Conservation (phyloP, 2,888 invertebrate genomes). For the Entomobrya proxima region DNA sequence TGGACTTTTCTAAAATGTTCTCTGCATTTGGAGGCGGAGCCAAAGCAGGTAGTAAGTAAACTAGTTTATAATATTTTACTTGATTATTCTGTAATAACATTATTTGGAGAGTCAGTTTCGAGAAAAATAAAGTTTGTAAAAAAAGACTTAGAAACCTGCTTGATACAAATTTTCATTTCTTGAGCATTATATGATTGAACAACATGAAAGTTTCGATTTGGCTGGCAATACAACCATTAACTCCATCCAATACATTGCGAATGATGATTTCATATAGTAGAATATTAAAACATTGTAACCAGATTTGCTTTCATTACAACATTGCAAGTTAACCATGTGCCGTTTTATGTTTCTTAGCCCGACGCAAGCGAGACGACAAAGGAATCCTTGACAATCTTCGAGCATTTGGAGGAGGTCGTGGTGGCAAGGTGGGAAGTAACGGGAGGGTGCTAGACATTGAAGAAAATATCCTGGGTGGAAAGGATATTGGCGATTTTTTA, state of each 20-base stretch:
- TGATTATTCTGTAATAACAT: not conserved
- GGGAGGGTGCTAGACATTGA: conserved; percentile 11
- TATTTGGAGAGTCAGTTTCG: too few relatives aligned
- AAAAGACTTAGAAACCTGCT: too few relatives aligned
- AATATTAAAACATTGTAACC: not conserved
- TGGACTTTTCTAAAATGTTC: conserved; percentile 39
- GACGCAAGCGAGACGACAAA: not conserved
- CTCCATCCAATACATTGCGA: too few relatives aligned
- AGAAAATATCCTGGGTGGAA: conserved; percentile 4
- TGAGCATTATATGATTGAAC: too few relatives aligned
- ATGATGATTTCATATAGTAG: too few relatives aligned
- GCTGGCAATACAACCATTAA: too few relatives aligned
- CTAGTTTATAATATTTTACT: not conserved
- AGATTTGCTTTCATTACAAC: not conserved
- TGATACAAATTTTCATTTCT: too few relatives aligned
- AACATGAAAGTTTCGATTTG: too few relatives aligned
- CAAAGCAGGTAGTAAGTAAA: not conserved
- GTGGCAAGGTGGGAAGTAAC: not conserved
- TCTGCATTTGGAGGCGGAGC: conserved; percentile 4
- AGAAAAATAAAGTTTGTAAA: too few relatives aligned
- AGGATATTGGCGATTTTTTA: not conserved
- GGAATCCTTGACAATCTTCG: not conserved
- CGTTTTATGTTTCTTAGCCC: too few relatives aligned
- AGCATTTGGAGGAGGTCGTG: conserved; percentile 14
- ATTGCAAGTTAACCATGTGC: not conserved